Evolutionary conservation across 2,797 vertebrate genomes (phyloP), one percentile per base, ranked within the genome.

Genomic region (Silurus aristotelis): DNA sequence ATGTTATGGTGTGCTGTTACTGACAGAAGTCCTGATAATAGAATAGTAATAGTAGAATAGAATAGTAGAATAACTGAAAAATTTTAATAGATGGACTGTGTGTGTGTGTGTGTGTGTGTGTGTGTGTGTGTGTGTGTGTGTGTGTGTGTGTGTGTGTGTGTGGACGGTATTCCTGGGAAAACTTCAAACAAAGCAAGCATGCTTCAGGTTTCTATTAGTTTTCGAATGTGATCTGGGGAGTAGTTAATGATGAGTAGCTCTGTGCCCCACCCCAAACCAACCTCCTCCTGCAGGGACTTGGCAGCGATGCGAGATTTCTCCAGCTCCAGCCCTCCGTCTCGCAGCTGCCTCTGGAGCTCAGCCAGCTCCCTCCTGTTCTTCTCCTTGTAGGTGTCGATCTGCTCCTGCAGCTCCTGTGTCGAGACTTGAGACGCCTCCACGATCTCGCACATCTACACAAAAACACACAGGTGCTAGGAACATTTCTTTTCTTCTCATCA

Each of bases 381-480:
- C 88, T 98, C 98, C 89, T 96, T 99, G 87, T 97, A 97, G 87
- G 97, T 96, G 86, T 97, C 95, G 88, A 99, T 96, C 91, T 99
- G 97, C 90, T 96, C 97, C 92, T 98, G 98, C 88, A 99, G 95
- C 88, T 99, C 97, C 88, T 95, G 91, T 0, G 97, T 93, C 19
- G 98, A 98, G 0, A 91, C 92, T 91, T 96, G 96, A 1, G 98
- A 98, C 0, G 93, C 95, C 75, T 95, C 96, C 1, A 97, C 94
- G 13, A 98, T 97, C 86, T 97, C 96, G 2, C 95, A 95, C 96
- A 99, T 97, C 98, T 99, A 76, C 3, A 75, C 80, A 70, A 14
- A 48, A 31, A 78, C 8, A 83, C 19, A 70, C 5, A 85, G 2
- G 1, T 6, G 19, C 31, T 60, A 55, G 15, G 9, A 38, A 77